Evolutionary conservation across 1,140 invertebrate species (phyloP), one percentile per base, ranked within the genome.

Genomic region (Episyrphus balteatus): DNA sequence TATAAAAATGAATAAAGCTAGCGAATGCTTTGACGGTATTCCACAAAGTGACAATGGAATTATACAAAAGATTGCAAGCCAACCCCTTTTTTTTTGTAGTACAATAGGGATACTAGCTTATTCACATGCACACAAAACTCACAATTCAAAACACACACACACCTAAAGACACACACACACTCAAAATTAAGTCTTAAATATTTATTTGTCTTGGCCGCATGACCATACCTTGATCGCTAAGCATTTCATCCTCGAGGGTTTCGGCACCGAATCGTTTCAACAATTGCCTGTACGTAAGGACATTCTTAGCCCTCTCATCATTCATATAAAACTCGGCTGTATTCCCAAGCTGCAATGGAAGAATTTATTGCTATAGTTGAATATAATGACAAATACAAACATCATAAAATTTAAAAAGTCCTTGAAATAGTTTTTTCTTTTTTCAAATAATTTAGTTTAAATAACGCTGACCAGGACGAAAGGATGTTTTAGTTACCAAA

Each of bases 251-350:
- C 44, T 75, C 69, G 26, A 75, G 71, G 55, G 82, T 80, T 59
- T 74, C 74, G 37, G 81, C 81, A 12, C 82, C 82, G 52, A 83
- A 87, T 56, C 82, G 78, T 36, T 72, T 72, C 13, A 86, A 62
- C 10, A 89, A 63, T 51, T 78, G 75, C 53, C 75, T 74, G 59
- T 86, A 82, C 17, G 79, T 80, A 36, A 90, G 71, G 40, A 62
- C 57, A 21, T 62, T 56, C 34, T 56, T 58, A 5, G 84, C 75
- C 32, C 74, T 73, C 44, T 80, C 79, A 58, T 81, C 78, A 51
- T 78, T 73, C 52, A 80, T 73, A 64, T 87, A 90, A 56, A 82
- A 82, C 52, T 88, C 84, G 37, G 86, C 78, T 46, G 80, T 83
- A 37, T 80, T 72, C 38, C 81, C 83, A 55, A 80, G 77, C 87